Base-by-base conservation (phyloP, 2,888 invertebrate species). In the Drosophila imparisetae region DNA sequence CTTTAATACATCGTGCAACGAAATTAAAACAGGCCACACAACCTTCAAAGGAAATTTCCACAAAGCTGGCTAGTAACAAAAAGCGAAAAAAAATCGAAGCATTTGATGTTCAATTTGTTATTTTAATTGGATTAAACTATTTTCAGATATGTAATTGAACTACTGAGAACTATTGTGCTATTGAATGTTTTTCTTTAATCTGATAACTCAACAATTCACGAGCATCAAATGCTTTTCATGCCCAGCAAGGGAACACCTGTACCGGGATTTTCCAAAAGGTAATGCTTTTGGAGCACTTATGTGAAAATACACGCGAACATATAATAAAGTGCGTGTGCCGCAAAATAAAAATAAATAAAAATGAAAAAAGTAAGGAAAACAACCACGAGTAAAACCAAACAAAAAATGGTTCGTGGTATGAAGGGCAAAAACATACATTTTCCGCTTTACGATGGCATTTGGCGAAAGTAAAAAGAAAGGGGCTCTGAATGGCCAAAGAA, bases 401-500 rank as follows among this genome's bases (percentile, higher is more conserved):
- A 75, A 75, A 81, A 80, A 84, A 78, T 75, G 73, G 65, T 74
- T 64, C 71, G 58, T 65, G 74, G 83, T 63, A 71, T 81, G 81
- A 78, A 71, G 81, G 81, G 78, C 72, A 72, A 72, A 71, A 78
- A 72, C 81, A 82, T 81, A 82, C 78, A 81, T 82, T 84, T 84
- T 78, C 49, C 84, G 81, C 78, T 82, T 82, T 82, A 82, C 85
- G 84, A 81, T 72, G 76, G 78, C 80, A 78, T 78, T 78, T 78
- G 77, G 81, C 77, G 67, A 80, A 76, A 80, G 78, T 80, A 80
- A 76, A 80, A 76, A 63, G 81, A 78, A 78, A 76, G 78, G 78
- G 72, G 80, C 66, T 67, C 53, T 54, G 36, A 75, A 71, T 80
- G 76, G 71, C 61, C 62, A 75, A 55, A 65, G 50, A 58, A 64